Evolutionary conservation across 1,140 invertebrate genomes (phyloP), one percentile per base, ranked within the genome.

Genomic region (Drosophila serrata): DNA sequence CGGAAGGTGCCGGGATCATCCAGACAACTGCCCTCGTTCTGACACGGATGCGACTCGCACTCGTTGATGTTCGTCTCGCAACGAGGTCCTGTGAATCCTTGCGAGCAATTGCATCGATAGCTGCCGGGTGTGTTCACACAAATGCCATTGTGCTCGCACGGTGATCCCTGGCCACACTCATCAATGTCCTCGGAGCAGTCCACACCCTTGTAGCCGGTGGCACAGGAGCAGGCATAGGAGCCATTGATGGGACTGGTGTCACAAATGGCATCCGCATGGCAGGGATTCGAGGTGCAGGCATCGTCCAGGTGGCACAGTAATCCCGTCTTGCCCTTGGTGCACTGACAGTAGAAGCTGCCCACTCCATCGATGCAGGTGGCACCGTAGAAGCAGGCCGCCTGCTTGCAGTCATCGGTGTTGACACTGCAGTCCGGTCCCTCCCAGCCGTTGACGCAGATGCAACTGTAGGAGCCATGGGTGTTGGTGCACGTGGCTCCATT

Each of bases 401-500:
- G 96, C 3, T 96, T 96, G 92, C 98, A 99, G 93, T 99, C 98
- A 92, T 99, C 97, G 81, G 98, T 98, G 93, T 99, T 99, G 79
- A 96, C 95, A 17, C 96, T 97, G 93, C 98, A 99, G 86, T 98
- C 97, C 0, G 95, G 94, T 5, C 98, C 98, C 0, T 96, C 97
- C 97, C 98, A 99, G 17, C 98, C 98, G 90, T 98, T 99, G 33
- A 98, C 98, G 93, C 98, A 99, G 86, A 99, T 99, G 93, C 98
- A 99, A 2, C 97, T 97, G 93, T 97, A 99, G 7, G 97, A 96
- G 40, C 98, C 97, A 24, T 95, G 94, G 0, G 96, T 96, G 93
- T 99, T 99, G 33, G 97, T 98, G 91, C 98, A 99, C 3, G 98
- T 99, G 3, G 97, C 98, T 0, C 98, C 98, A 92, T 99, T 99